Evolutionary conservation across 2,888 invertebrate genomes (phyloP).

Genomic region (Euplagia quadripunctaria): DNA sequence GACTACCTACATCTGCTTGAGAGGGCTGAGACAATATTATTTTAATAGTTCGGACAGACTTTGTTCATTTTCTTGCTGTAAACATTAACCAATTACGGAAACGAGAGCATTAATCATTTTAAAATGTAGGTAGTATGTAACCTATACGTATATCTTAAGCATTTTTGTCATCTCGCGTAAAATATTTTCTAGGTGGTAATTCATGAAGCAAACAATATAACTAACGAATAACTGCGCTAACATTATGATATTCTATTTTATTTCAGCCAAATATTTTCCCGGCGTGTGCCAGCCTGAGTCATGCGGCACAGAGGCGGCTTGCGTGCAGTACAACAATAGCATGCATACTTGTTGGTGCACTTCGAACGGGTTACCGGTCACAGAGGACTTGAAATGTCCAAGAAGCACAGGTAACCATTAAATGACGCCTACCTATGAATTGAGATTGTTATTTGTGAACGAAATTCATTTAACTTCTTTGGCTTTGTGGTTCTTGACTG

Average conservation of each 20-base stretch:
- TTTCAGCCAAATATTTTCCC: conserved; percentile 65
- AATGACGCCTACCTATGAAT: not conserved
- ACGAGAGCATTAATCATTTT: not conserved
- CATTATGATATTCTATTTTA: conserved; percentile 17
- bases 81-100: not conserved
- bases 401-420: conserved; percentile 85
- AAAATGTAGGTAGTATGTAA: not conserved
- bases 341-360: conserved; percentile 90
- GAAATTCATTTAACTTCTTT: not conserved
- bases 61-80: not conserved
- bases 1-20: not conserved
- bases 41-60: not conserved
- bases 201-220: not conserved
- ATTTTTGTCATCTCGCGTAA: not conserved
- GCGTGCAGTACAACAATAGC: conserved; percentile 81
- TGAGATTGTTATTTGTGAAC: not conserved
- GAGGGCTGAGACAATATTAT: not conserved
- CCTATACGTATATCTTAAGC: not conserved
- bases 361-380: conserved; percentile 89
- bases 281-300: conserved; percentile 83
- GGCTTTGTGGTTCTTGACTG: not conserved
- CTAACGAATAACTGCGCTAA: not conserved
- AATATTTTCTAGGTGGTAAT: conserved; percentile 2
- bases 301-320: conserved; percentile 89
- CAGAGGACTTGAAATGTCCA: conserved; percentile 88